Evolutionary conservation across 2,888 invertebrate genomes (phyloP).

Genomic region (Dicranocentrus wangi): DNA sequence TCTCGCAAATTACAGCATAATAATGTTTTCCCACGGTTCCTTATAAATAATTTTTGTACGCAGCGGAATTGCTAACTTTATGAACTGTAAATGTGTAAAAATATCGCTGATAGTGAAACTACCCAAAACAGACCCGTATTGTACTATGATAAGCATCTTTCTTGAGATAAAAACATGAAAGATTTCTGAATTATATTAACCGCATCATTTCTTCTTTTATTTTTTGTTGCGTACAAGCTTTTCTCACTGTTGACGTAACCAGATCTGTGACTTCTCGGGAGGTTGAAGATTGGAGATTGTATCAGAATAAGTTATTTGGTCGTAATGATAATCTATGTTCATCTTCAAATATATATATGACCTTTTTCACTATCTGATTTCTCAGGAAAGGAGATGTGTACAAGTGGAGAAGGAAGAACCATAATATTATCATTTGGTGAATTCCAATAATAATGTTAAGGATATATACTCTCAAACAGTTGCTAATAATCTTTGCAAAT

Average conservation of each 20-base stretch:
- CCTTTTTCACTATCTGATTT: no score
- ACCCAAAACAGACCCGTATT: no score
- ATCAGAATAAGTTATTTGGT: not conserved
- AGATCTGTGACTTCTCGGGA: constrained; percentile 1
- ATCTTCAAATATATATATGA: not conserved
- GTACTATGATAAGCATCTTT: not conserved
- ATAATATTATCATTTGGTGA: no score
- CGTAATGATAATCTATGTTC: not conserved
- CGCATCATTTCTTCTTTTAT: not conserved
- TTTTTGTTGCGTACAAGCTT: not conserved
- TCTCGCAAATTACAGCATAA: constrained; percentile 18
- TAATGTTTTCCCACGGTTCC: constrained; percentile 49
- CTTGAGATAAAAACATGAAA: not conserved
- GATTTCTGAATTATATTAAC: constrained; percentile 3
- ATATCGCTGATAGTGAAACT: not conserved
- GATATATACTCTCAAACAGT: not conserved
- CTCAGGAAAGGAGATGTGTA: no score
- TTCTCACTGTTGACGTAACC: not conserved
- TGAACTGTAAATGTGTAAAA: constrained; percentile 30
- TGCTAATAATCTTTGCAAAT: constrained; percentile 2
- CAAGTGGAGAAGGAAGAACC: no score
- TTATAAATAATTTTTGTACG: constrained; percentile 21
- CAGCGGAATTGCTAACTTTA: constrained; percentile 6
- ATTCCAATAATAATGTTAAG: no score
- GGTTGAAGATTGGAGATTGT: not conserved